Percentiles rank a stretch among this genome's conserved stretches.
These are phyloP conservation scores for Drosophila seguyi DNA, from an alignment of 1,140 invertebrate species.

Conservation along the genomic window DNA sequence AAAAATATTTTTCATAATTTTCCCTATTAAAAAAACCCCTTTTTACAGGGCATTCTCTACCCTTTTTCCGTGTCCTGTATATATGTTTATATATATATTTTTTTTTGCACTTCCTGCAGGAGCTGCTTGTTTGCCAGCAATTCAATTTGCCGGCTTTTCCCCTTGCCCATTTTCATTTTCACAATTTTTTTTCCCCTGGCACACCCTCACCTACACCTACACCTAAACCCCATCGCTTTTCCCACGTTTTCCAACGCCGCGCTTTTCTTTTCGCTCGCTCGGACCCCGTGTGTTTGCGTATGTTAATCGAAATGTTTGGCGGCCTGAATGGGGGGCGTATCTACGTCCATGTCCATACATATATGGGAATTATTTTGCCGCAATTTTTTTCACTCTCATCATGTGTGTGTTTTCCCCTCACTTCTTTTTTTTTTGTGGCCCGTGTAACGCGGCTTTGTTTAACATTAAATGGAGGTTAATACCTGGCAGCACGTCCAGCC, in stretches of 20 bases:
- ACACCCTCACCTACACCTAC: constrained; percentile 10
- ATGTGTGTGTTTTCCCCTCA: not conserved
- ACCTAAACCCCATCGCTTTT: not conserved
- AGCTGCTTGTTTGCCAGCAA: constrained; percentile 67
- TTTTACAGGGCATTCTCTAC: not conserved
- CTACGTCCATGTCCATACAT: constrained; percentile 10
- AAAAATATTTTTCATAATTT: not conserved
- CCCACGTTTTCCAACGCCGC: constrained; percentile 11
- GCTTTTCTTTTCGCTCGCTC: constrained; percentile 1
- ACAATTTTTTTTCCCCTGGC: not conserved
- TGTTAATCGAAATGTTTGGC: constrained; percentile 81
- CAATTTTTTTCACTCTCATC: constrained; percentile 36
- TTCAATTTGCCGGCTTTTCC: constrained; percentile 65
- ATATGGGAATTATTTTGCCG: constrained; percentile 14
- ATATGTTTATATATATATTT: constrained; percentile 1
- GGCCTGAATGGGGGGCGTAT: constrained; percentile 52
- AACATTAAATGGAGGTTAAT: constrained; percentile 85
- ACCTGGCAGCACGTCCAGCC: constrained; percentile 76
- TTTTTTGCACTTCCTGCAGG: constrained; percentile 49
- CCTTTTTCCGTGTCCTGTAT: not conserved
- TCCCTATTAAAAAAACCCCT: not conserved
- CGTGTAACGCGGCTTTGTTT: constrained; percentile 80
- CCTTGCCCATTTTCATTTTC: constrained; percentile 9
- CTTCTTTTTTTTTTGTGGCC: constrained; percentile 4
- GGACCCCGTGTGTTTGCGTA: constrained; percentile 59